phyloP scores from a whole-genome alignment of 2,797 vertebrate genomes.

The Pseudotriccus pelzelni region DNA sequence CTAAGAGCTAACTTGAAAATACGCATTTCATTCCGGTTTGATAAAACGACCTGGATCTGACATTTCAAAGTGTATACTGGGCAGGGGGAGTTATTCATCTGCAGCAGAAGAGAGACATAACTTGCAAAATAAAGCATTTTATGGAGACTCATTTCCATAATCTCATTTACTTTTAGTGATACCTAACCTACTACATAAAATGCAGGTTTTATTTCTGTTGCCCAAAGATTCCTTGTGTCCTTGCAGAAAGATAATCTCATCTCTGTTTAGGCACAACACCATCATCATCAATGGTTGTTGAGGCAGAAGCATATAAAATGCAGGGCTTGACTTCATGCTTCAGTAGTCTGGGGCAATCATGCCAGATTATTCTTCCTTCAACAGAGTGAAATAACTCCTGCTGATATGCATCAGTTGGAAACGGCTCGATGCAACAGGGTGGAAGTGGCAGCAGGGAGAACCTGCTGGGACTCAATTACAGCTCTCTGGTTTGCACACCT shows the following conservation, averaged over 20 bases:
- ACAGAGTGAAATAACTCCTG: constrained; percentile 1
- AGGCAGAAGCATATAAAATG: constrained; percentile 8
- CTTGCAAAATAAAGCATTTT: background rate
- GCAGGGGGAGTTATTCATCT: background rate
- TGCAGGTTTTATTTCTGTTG: background rate
- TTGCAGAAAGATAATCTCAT: background rate
- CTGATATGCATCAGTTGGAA: background rate
- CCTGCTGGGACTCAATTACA: background rate
- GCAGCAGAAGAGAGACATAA: background rate
- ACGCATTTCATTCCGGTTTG: background rate
- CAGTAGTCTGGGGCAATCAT: background rate
- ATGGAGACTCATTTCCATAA: background rate
- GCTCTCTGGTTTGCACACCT: background rate
- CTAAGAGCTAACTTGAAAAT: background rate
- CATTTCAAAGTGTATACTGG: background rate
- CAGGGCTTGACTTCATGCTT: background rate
- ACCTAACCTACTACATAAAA: background rate
- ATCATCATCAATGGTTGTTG: background rate
- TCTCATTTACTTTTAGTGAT: background rate
- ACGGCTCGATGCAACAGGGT: background rate
- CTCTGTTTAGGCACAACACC: background rate
- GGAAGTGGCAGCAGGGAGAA: background rate
- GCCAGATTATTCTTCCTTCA: background rate
- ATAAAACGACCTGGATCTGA: background rate
- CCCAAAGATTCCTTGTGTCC: background rate